Percentiles rank a stretch among this genome's conserved stretches.
Conservation (phyloP, 92 coral and sea anemone genomes). For the Phymanthus crucifer region DNA sequence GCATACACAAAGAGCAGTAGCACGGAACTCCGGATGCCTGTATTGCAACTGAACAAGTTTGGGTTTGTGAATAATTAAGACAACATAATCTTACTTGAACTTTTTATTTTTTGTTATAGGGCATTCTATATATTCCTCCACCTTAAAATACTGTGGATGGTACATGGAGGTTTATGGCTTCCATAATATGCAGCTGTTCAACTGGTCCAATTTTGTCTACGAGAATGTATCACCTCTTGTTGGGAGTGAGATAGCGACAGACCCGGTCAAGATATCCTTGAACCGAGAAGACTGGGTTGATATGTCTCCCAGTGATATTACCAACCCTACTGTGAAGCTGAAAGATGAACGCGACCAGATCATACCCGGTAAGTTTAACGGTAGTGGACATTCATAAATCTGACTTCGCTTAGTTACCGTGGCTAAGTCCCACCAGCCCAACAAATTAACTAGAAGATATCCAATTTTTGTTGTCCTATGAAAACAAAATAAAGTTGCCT, state of each 20-base stretch:
- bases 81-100: too few relatives aligned
- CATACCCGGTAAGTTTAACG: slow-evolving; percentile 21
- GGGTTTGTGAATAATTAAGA: too few relatives aligned
- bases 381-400: too few relatives aligned
- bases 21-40: too few relatives aligned
- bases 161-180: slow-evolving; percentile 53
- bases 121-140: slow-evolving; percentile 59
- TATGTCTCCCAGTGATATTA: slow-evolving; percentile 51
- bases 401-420: too few relatives aligned
- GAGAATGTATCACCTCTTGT: slow-evolving; percentile 49
- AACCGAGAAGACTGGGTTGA: slow-evolving; percentile 51
- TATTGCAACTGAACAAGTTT: too few relatives aligned
- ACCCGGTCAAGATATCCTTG: slow-evolving; percentile 45
- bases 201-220: slow-evolving; percentile 73
- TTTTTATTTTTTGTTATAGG: slow-evolving; percentile 25
- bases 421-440: too few relatives aligned
- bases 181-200: slow-evolving; percentile 45
- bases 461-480: too few relatives aligned
- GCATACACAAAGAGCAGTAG: too few relatives aligned
- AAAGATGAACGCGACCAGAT: slow-evolving; percentile 45
- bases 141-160: slow-evolving; percentile 56
- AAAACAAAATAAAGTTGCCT: too few relatives aligned
- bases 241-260: slow-evolving; percentile 65
- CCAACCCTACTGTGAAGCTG: slow-evolving; percentile 42
- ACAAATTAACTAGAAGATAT: too few relatives aligned